These are phyloP conservation scores for Hiodon alosoides DNA, from an alignment of 2,113 vertebrate genomes.

Conservation along the genomic window DNA sequence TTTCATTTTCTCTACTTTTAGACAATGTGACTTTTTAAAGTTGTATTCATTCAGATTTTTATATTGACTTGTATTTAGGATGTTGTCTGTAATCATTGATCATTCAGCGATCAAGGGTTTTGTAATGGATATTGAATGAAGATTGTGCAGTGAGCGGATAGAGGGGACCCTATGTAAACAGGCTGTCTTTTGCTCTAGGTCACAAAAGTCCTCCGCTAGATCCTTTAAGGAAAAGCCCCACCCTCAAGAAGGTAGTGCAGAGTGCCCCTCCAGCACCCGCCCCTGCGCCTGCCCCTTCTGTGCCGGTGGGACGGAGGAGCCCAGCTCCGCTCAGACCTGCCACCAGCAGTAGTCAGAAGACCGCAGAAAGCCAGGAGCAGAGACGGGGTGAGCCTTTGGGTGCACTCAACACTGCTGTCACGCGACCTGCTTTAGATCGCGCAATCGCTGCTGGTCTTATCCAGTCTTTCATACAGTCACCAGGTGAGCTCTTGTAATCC, in stretches of 20 bases:
- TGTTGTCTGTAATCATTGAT: too few species aligned
- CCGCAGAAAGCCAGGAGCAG: slow-evolving; percentile 78
- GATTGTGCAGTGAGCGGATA: not conserved
- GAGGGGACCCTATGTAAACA: not conserved
- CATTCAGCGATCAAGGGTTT: too few species aligned
- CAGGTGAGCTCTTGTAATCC: not conserved
- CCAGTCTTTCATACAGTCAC: not conserved
- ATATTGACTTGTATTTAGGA: too few species aligned
- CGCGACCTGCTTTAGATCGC: slow-evolving; percentile 9
- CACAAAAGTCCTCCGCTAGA: slow-evolving; percentile 76
- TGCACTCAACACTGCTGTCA: slow-evolving; percentile 16
- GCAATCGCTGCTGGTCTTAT: not conserved
- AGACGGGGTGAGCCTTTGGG: slow-evolving; percentile 67
- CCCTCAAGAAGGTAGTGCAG: slow-evolving; percentile 74
- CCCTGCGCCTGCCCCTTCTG: slow-evolving; percentile 50
- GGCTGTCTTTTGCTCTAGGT: slow-evolving; percentile 54
- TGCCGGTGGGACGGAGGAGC: slow-evolving; percentile 73
- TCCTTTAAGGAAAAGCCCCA: slow-evolving; percentile 71
- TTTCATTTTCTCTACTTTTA: too few species aligned
- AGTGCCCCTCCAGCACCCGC: slow-evolving; percentile 60
- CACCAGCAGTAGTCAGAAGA: slow-evolving; percentile 69
- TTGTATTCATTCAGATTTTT: too few species aligned
- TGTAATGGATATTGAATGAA: not conserved
- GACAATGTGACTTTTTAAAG: too few species aligned
- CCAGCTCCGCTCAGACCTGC: slow-evolving; percentile 64